phyloP scores from a whole-genome alignment of 2,113 vertebrate genomes.

The Isichthys henryi region DNA sequence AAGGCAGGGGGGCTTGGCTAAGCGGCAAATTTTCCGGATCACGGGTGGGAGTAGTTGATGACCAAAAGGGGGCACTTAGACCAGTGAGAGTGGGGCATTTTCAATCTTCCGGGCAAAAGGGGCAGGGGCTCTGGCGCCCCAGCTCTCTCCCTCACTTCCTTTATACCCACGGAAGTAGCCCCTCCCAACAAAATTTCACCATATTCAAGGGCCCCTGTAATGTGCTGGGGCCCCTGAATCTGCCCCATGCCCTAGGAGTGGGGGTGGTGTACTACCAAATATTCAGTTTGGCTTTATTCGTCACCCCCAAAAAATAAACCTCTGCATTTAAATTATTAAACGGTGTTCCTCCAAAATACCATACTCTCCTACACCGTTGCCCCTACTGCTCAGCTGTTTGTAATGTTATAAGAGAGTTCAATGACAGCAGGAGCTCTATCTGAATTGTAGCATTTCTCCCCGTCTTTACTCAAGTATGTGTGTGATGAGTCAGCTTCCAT shows the following conservation, averaged over 20 bases:
- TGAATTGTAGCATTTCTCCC: background rate
- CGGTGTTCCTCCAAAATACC: background rate
- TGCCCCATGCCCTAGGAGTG: background rate
- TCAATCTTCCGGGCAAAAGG: background rate
- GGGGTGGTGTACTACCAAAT: background rate
- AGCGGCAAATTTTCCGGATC: background rate
- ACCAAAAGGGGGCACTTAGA: background rate
- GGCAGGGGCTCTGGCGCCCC: background rate
- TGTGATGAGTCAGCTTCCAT: background rate
- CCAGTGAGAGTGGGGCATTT: background rate
- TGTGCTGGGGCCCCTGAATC: background rate
- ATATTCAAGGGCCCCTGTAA: background rate
- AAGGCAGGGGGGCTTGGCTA: background rate
- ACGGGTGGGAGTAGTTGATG: background rate
- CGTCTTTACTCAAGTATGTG: background rate
- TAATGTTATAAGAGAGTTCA: background rate
- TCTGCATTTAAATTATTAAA: background rate
- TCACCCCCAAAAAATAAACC: background rate
- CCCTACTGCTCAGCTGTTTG: background rate
- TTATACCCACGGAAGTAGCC: background rate
- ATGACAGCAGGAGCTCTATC: background rate
- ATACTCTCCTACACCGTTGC: background rate
- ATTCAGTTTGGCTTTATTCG: background rate
- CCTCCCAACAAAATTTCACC: background rate
- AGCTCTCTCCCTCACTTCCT: background rate